Conservation (phyloP, 2,888 invertebrate genomes). For the Acronicta aceris region DNA sequence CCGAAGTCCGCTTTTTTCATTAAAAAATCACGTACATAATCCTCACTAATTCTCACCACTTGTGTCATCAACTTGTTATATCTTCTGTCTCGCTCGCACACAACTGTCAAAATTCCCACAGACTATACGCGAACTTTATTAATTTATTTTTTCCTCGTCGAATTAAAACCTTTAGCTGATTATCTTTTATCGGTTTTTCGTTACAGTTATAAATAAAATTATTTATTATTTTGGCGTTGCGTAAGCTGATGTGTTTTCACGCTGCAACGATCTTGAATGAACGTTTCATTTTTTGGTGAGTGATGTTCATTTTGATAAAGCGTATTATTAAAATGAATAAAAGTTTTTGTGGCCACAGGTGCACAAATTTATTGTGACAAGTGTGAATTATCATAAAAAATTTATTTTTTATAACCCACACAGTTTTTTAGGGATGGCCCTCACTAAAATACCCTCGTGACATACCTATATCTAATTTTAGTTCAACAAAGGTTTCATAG, state of each 20-base stretch:
- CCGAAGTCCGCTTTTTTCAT: slow-evolving; percentile 28
- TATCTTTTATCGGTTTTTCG: slow-evolving; percentile 77
- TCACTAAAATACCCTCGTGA: no score
- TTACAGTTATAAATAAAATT: slow-evolving; percentile 61
- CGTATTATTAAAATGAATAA: slow-evolving; percentile 38
- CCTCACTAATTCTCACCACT: slow-evolving; percentile 41
- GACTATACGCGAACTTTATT: slow-evolving; percentile 67
- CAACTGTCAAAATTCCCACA: slow-evolving; percentile 82
- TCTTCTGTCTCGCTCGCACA: slow-evolving; percentile 47
- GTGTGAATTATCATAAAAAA: slow-evolving; percentile 18
- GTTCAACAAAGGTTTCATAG: no score
- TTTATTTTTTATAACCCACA: background rate
- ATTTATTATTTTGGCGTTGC: slow-evolving; percentile 67
- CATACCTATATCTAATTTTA: no score
- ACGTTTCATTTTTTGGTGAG: slow-evolving; percentile 61
- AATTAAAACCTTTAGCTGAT: slow-evolving; percentile 88
- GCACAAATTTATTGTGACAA: slow-evolving; percentile 34
- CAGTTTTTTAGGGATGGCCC: no score
- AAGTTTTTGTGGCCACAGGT: slow-evolving; percentile 47
- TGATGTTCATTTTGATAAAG: slow-evolving; percentile 52
- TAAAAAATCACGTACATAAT: slow-evolving; percentile 48
- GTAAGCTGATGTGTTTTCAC: slow-evolving; percentile 85
- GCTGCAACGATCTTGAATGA: slow-evolving; percentile 69
- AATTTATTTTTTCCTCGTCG: slow-evolving; percentile 65
- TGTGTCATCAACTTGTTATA: slow-evolving; percentile 58